Conservation (phyloP, 2,113 vertebrate species). For the Datnioides undecimradiatus region DNA sequence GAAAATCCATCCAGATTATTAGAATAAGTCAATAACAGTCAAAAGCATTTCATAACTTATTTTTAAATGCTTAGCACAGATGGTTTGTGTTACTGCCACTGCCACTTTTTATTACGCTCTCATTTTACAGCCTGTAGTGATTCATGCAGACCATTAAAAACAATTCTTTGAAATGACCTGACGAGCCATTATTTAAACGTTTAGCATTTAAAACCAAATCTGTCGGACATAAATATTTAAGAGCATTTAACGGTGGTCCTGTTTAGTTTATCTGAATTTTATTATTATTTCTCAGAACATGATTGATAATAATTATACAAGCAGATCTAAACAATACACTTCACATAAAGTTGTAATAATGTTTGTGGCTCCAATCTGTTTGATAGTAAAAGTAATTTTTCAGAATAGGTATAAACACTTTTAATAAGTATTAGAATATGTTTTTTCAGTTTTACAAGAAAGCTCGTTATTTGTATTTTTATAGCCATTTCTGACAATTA, state of each 20-base stretch:
- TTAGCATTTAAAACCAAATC: conserved; percentile 66
- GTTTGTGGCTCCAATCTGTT: conserved; percentile 70
- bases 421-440: conserved; percentile 29
- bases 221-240: conserved; percentile 74
- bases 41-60: background rate
- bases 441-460: conserved; percentile 45
- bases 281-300: conserved; percentile 62
- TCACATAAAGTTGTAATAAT: conserved; percentile 44
- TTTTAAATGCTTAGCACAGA: background rate
- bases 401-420: conserved; percentile 22
- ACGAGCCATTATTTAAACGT: conserved; percentile 52
- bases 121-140: conserved; percentile 51
- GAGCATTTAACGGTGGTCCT: conserved; percentile 48
- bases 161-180: conserved; percentile 42
- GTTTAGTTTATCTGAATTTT: conserved; percentile 71
- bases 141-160: conserved; percentile 45
- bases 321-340: conserved; percentile 3
- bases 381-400: conserved; percentile 66
- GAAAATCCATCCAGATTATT: background rate
- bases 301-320: conserved; percentile 54
- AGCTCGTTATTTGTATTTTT: conserved; percentile 51
- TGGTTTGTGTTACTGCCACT: background rate
- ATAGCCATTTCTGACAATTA: conserved; percentile 27
- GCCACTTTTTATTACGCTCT: conserved; percentile 41
- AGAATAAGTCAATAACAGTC: too few species aligned